Evolutionary conservation across 1,140 invertebrate species (phyloP).

Genomic region (Camponotus floridanus): DNA sequence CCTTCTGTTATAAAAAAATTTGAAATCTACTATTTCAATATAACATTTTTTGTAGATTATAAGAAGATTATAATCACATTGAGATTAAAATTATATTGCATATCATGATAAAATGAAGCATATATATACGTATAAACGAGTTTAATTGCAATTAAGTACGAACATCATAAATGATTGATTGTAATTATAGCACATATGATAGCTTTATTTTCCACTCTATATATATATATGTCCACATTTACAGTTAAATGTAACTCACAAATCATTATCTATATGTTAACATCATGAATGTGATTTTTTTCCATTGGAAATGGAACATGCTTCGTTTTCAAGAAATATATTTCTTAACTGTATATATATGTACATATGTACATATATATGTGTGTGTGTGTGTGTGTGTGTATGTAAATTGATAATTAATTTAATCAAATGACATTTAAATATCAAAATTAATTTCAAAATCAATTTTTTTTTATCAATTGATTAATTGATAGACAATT

Average conservation of each 20-base stretch:
- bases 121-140: not conserved
- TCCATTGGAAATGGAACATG: not conserved
- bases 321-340: conserved; percentile 7
- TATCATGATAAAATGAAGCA: not conserved
- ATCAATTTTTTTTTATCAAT: not conserved
- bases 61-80: not conserved
- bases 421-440: not conserved
- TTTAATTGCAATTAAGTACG: not conserved
- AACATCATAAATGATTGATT: conserved; percentile 11
- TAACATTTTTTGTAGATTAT: not conserved
- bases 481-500: not conserved
- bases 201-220: conserved; percentile 48
- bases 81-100: conserved; percentile 8
- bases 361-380: too few relatives aligned
- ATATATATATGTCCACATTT: not conserved
- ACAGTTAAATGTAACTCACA: conserved; percentile 45
- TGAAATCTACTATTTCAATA: not conserved
- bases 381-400: too few relatives aligned
- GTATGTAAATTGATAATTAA: conserved; percentile 4
- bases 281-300: not conserved
- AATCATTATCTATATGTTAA: not conserved
- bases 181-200: not conserved
- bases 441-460: not conserved
- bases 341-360: not conserved
- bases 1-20: not conserved